Percentiles rank a stretch among this genome's conserved stretches.
These are phyloP conservation scores for Xanthorhoe designata DNA, from an alignment of 2,888 invertebrate species.

Conservation along the genomic window DNA sequence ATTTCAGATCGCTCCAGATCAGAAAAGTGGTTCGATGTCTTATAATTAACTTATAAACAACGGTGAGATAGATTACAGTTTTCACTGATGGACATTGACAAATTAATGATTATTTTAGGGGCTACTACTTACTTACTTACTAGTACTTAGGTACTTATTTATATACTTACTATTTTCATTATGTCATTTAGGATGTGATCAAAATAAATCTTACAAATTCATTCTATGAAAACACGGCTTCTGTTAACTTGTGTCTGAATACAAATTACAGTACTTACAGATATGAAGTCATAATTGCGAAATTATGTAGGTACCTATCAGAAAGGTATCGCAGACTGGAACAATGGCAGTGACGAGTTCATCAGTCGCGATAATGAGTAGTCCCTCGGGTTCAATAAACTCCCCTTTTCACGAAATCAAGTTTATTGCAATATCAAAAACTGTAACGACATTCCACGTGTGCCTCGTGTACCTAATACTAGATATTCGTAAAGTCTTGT, in stretches of 20 bases:
- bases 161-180: not conserved
- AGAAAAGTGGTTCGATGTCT: constrained; percentile 21
- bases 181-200: not conserved
- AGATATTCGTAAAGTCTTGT: constrained; percentile 52
- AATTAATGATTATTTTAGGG: not conserved
- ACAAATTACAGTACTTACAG: constrained; percentile 9
- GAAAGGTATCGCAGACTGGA: constrained; percentile 63
- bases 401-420: constrained; percentile 75
- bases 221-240: not conserved
- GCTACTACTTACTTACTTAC: too few relatives aligned
- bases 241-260: constrained; percentile 6
- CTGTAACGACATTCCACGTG: constrained; percentile 60
- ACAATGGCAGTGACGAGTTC: constrained; percentile 79
- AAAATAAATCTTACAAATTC: not conserved
- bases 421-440: constrained; percentile 66
- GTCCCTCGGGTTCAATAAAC: constrained; percentile 82
- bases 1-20: constrained; percentile 56
- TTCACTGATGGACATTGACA: constrained; percentile 7
- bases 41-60: not conserved
- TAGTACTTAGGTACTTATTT: too few relatives aligned
- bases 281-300: constrained; percentile 12
- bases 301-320: constrained; percentile 37
- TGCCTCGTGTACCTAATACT: constrained; percentile 51
- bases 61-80: constrained; percentile 7
- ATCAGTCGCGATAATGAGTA: constrained; percentile 81